These are phyloP conservation scores for Crotalus helleri DNA, from an alignment of 2,113 vertebrate genomes.

Conservation along the genomic window DNA sequence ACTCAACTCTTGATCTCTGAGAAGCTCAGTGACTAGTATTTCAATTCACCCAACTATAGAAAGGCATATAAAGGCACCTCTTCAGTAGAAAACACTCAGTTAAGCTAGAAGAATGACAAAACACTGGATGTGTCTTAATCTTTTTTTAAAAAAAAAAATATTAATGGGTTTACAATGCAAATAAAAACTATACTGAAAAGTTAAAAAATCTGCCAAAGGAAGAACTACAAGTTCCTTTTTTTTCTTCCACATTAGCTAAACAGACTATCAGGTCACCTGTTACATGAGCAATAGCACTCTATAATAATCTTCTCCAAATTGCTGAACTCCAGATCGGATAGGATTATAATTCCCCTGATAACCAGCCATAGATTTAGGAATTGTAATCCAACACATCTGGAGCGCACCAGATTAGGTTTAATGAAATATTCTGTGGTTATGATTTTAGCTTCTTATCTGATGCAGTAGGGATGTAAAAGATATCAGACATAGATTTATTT, in stretches of 20 bases:
- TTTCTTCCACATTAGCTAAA: neutral
- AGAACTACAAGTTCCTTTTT: neutral
- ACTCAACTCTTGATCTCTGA: neutral
- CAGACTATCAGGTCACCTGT: neutral
- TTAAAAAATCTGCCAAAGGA: neutral
- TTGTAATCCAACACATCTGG: neutral
- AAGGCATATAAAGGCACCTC: neutral
- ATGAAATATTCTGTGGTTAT: neutral
- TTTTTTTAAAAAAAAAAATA: neutral
- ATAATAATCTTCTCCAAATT: neutral
- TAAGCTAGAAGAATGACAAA: neutral
- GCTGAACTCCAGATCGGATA: neutral
- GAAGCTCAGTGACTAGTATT: neutral
- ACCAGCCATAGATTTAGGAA: neutral
- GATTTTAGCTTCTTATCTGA: neutral
- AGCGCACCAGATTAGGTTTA: neutral
- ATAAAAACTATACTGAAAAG: neutral
- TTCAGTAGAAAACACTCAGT: neutral
- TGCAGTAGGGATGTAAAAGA: neutral
- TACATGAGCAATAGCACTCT: neutral
- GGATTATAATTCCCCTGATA: neutral
- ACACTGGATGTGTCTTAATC: neutral
- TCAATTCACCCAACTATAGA: too few species aligned
- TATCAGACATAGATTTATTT: neutral
- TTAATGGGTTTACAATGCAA: neutral